Base-by-base conservation (phyloP, 2,113 vertebrate species). In the Oryzias javanicus region DNA sequence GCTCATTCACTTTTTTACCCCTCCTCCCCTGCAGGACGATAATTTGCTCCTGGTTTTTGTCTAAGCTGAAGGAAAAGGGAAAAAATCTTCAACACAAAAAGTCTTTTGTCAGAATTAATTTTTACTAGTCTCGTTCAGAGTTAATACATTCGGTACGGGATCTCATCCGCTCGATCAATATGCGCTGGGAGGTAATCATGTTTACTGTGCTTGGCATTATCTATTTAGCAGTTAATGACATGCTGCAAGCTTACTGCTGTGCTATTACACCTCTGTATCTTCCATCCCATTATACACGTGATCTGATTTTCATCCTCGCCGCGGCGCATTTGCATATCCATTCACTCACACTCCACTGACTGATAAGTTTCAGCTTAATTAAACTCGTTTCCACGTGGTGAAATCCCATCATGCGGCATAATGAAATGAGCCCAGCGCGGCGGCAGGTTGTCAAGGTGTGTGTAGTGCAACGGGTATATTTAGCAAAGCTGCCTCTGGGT, bases 361-460 rank as follows among this genome's bases (percentile, higher is more conserved):
- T 78, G 56, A 78, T 82, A 62, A 35, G 50, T 66, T 78, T 80
- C 41, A 0, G 80, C 80, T 70, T 82, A 75, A 85, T 85, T 82
- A 73, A 82, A 76, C 74, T 62, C 47, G 27, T 80, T 69, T 72
- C 68, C 71, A 65, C 70, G 79, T 77, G 68, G 44, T 67, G 61
- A 64, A 72, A 59, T 80, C 70, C 54, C 68, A 54, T 74, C 76
- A 73, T 73, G 82, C 77, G 18, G 70, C 55, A 64, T 58, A 73
- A 82, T 75, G 72, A 71, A 42, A 81, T 69, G 70, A 76, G 67
- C 67, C 60, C 67, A 17, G 70, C 65, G 79, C 65, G 74, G 72
- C 70, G 49, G 59, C 82, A 77, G 74, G 61, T 80, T 67, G 74
- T 73, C 71, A 63, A 85, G 74, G 82, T 78, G 76, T 48, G 61